A percentile compares a stretch with the other conserved stretches of the same genome.
phyloP scores from a whole-genome alignment of 2,113 vertebrate genomes.

The Urocynchramus pylzowi region DNA sequence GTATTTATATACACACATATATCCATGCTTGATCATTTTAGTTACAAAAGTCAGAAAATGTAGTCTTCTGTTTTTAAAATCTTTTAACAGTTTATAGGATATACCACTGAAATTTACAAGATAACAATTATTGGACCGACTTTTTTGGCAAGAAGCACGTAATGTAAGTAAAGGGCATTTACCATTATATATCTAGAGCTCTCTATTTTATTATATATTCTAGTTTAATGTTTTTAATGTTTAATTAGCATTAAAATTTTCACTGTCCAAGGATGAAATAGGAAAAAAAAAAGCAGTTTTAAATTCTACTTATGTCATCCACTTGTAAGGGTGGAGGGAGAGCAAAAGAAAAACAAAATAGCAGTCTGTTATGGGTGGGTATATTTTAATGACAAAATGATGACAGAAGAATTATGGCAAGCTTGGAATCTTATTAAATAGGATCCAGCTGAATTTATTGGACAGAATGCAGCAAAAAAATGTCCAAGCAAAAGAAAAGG shows the following conservation, averaged over 20 bases:
- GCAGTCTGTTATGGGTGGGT: not conserved
- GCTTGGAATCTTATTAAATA: not conserved
- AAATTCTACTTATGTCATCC: not conserved
- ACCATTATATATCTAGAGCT: not conserved
- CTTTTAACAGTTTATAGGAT: not conserved
- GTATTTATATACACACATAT: not conserved
- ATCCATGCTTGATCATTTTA: not conserved
- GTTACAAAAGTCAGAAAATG: not conserved
- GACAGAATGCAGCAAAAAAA: not conserved
- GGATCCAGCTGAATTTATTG: not conserved
- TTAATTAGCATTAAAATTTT: not conserved
- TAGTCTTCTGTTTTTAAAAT: not conserved
- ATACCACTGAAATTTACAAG: not conserved
- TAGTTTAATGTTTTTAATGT: not conserved
- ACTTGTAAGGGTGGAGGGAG: not conserved
- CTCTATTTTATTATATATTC: not conserved
- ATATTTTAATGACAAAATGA: not conserved
- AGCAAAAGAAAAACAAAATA: not conserved
- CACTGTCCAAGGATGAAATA: not conserved
- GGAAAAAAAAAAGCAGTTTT: not conserved
- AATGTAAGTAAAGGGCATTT: not conserved
- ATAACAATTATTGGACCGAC: rapidly evolving
- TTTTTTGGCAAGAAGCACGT: not conserved
- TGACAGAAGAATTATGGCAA: not conserved
- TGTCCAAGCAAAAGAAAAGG: not conserved